Conservation (phyloP, 1,140 invertebrate genomes). For the Fopius arisanus region DNA sequence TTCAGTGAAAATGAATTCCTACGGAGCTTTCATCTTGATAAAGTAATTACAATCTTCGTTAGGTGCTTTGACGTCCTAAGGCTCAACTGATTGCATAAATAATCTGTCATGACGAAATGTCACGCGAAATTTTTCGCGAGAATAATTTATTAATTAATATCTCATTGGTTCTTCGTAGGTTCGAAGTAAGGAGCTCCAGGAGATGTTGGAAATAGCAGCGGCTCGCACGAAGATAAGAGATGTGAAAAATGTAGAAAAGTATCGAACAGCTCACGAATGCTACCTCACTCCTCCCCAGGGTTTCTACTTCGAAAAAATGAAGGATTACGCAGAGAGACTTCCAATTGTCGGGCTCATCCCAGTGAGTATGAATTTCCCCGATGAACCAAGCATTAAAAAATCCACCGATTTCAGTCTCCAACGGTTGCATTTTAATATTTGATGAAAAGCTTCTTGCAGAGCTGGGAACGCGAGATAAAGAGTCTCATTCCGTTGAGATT, state of each 20-base stretch:
- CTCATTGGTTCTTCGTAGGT: constrained; percentile 16
- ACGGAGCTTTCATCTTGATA: constrained; percentile 23
- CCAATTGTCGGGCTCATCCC: constrained; percentile 39
- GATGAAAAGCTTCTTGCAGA: constrained; percentile 36
- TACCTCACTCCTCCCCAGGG: constrained; percentile 23
- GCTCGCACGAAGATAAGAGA: constrained; percentile 29
- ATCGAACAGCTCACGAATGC: constrained; percentile 28
- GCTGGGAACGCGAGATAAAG: constrained; percentile 65
- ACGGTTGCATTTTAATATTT: neutral
- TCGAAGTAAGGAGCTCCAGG: constrained; percentile 25
- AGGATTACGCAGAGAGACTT: constrained; percentile 38
- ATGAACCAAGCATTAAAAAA: constrained; percentile 1
- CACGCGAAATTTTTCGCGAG: no score
- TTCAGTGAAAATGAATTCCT: constrained; percentile 2
- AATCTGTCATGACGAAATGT: no score
- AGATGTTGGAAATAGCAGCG: constrained; percentile 30
- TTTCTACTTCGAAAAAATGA: constrained; percentile 43
- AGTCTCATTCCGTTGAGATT: constrained; percentile 58
- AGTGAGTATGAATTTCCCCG: constrained; percentile 32
- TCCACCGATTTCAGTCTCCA: neutral
- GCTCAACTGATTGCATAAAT: neutral
- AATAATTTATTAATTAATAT: neutral
- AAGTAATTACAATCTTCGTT: constrained; percentile 18
- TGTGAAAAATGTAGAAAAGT: constrained; percentile 18
- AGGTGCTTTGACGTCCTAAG: neutral